phyloP scores from a whole-genome alignment of 2,797 vertebrate species.

The Salarias fasciatus region DNA sequence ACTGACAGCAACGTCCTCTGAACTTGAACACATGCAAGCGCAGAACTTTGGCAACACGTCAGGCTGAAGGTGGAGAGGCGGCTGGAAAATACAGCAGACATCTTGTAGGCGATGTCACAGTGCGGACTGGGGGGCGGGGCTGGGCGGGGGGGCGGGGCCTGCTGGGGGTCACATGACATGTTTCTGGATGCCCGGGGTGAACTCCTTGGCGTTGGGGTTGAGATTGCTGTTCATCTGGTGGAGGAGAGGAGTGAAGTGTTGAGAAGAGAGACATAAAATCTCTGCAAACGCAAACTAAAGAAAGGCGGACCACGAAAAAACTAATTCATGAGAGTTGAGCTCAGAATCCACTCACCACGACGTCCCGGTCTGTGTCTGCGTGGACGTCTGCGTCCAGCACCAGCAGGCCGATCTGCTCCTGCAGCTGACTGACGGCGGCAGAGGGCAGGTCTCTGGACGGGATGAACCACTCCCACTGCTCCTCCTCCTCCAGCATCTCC shows the following conservation, averaged over 20 bases:
- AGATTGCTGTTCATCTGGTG: constrained; percentile 83
- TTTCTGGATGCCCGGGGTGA: constrained; percentile 91
- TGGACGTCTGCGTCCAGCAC: constrained; percentile 84
- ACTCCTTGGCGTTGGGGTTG: constrained; percentile 95
- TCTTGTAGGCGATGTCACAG: constrained; percentile 91
- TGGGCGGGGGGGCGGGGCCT: constrained; percentile 68
- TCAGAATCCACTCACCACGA: constrained; percentile 86
- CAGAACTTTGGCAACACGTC: constrained; percentile 92
- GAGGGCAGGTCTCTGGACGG: constrained; percentile 91
- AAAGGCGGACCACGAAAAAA: no score
- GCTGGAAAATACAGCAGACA: constrained; percentile 84
- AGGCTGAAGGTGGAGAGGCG: constrained; percentile 80
- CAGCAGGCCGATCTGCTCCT: constrained; percentile 88
- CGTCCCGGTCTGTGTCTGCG: constrained; percentile 76
- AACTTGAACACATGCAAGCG: constrained; percentile 84
- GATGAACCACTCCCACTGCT: constrained; percentile 93
- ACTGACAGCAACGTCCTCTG: constrained; percentile 8
- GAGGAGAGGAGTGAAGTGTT: no score
- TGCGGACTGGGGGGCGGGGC: constrained; percentile 80
- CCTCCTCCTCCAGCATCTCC: constrained; percentile 94
- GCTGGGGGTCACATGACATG: constrained; percentile 81
- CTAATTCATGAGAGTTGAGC: no score
- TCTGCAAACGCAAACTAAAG: no score
- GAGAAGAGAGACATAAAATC: no score
- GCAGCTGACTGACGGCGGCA: constrained; percentile 85